These are phyloP conservation scores for Novumbra hubbsi DNA, from an alignment of 2,797 vertebrate genomes.

Conservation along the genomic window DNA sequence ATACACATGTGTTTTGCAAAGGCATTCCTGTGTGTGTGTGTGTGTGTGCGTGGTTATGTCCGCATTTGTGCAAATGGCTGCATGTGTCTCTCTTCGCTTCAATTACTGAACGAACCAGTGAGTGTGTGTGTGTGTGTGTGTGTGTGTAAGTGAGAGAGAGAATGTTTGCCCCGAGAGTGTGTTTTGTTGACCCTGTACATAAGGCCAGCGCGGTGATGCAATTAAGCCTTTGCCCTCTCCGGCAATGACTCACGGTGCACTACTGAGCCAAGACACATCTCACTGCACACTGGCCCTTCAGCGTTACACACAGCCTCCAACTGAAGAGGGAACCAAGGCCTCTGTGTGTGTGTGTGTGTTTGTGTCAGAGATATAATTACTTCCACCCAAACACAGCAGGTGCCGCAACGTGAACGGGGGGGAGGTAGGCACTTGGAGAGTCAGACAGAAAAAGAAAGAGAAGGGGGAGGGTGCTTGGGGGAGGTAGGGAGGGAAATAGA, in stretches of 20 bases:
- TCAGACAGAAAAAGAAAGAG: neutral
- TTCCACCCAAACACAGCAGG: neutral
- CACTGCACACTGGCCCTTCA: neutral
- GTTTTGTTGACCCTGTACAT: neutral
- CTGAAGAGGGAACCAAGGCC: slow-evolving; percentile 10
- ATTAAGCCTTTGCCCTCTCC: too few species aligned
- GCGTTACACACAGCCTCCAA: neutral
- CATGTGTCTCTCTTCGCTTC: neutral
- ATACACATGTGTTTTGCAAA: neutral
- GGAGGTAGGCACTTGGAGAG: too few species aligned
- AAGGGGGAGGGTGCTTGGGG: neutral
- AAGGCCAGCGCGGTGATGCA: neutral
- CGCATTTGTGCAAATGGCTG: neutral
- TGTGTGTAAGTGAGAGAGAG: slow-evolving; percentile 3
- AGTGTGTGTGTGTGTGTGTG: slow-evolving; percentile 1
- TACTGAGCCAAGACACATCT: slow-evolving; percentile 19
- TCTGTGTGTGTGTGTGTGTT: slow-evolving; percentile 10
- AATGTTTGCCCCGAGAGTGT: neutral
- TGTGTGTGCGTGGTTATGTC: neutral
- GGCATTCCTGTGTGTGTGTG: neutral
- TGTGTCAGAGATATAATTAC: neutral
- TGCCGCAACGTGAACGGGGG: neutral
- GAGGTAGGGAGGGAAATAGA: neutral
- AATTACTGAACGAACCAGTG: neutral
- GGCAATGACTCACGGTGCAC: slow-evolving; percentile 9